Evolutionary conservation across 2,113 vertebrate genomes (phyloP), one percentile per base, ranked within the genome.

Genomic region (Arothron firmamentum): DNA sequence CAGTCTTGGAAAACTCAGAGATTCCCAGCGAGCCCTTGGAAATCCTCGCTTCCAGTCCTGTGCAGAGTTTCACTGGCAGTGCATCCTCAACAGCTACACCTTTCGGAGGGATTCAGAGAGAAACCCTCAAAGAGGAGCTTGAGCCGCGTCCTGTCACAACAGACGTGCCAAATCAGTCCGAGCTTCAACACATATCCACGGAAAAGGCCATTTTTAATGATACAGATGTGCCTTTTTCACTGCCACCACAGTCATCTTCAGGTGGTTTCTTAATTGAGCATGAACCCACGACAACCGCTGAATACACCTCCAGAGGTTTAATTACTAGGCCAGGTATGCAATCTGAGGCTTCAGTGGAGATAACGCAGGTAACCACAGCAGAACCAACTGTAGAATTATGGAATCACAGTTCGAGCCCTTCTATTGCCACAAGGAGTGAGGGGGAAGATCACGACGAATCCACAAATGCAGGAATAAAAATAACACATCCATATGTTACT

Each of bases 401-500:
- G 46, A 70, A 51, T 31, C 75, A 80, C 14, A 79, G 60, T 59
- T 67, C 70, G 1, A n/a, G 21, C 65, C 38, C 58, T 48, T 49
- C 7, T 43, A 34, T 52, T 42, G 17, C n/a, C 17, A 25, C 48
- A 20, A 49, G 1, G 9, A 50, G 13, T 21, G 28, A 52, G 12
- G 45, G 23, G 42, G 21, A 1, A 18, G 48, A 66, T 15, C 57
- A 72, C 6, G 38, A 64, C 41, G 86, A 88, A 15, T 62, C 14
- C 6, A 31, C 23, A 8, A 61, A 65, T 12, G 16, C 9, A 38
- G 79, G 59, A 53, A 19, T 19, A 20, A 21, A 64, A 38, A 13
- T 46, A 25, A 20, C 49, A 10, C 15, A 54, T 48, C 1, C 38
- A 19, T 38, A 55, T 0, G 5, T 38, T 5, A n/a, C 65, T 1